Conservation (phyloP, 2,888 invertebrate genomes). For the Eulithis prunata region DNA sequence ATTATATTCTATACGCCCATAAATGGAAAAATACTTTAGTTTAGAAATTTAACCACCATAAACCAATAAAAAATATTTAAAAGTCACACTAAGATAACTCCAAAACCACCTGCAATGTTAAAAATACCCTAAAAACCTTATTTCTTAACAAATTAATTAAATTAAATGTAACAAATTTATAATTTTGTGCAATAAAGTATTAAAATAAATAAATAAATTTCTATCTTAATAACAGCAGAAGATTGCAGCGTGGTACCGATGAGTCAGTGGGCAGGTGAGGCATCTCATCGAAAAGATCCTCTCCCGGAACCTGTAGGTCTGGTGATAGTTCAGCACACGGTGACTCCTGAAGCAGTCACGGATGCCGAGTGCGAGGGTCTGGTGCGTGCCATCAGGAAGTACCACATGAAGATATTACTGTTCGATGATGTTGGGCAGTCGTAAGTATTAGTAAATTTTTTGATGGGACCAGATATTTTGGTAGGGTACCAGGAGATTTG, state of each 20-base stretch:
- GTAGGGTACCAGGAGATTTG: too few species aligned
- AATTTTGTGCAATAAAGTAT: too few species aligned
- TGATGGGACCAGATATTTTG: too few species aligned
- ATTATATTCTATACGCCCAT: too few species aligned
- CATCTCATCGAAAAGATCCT: conserved; percentile 43
- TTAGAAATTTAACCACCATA: too few species aligned
- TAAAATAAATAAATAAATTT: too few species aligned
- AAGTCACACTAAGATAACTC: too few species aligned
- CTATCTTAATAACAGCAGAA: conserved; percentile 37
- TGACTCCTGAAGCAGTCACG: conserved; percentile 71
- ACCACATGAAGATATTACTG: conserved; percentile 75
- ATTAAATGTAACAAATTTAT: too few species aligned
- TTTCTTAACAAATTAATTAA: too few species aligned
- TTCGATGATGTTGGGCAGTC: conserved; percentile 85
- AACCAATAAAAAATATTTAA: too few species aligned
- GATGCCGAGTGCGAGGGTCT: conserved; percentile 67
- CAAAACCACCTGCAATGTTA: too few species aligned
- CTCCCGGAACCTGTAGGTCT: conserved; percentile 72
- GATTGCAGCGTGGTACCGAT: conserved; percentile 57
- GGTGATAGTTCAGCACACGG: conserved; percentile 83
- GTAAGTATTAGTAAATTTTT: conserved; percentile 54
- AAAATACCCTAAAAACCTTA: neutral
- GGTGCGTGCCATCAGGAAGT: conserved; percentile 74
- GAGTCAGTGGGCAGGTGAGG: conserved; percentile 54
- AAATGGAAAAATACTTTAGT: too few species aligned